Base-by-base conservation (phyloP, 2,113 vertebrate genomes). In the Petroica traversi region DNA sequence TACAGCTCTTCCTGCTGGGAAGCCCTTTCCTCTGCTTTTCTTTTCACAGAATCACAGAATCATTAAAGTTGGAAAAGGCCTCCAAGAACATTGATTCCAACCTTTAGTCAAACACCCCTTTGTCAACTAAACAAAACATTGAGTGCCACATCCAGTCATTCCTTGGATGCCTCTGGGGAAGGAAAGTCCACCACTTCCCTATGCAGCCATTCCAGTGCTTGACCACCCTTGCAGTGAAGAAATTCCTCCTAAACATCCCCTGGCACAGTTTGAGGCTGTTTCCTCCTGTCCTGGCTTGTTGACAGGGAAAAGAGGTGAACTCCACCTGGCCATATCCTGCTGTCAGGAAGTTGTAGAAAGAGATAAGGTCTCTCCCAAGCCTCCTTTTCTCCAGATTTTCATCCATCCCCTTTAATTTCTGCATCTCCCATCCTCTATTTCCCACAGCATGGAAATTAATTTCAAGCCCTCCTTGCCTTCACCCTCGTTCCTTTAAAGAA, bases 331-430 rank as follows among this genome's bases (percentile, higher is more conserved):
- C 54, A 19, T 25, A 54, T 3, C 8, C 13, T 46, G 28, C 31
- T 54, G 24, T 41, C 25, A 54, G 2, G 3, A 8, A 45, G 13
- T 2, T 54, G 17, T 23, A 34, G 17, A 48, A 12, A 72, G 8
- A 2, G 36, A 20, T 19, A 22, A 61, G 8, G 8, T 41, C 34
- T 23, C 38, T 38, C 61, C 38, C 0, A 0, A 18, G 3, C 38
- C n/a, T 89, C n/a, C 20, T 54, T 40, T 75, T 61, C 54, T 74
- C 20, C 25, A 18, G 2, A 1, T 7, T 89, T 74, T 48, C 38
- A 40, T 6, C 19, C 8, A 79, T 48, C 4, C 6, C 14, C 28
- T 88, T 72, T 9, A n/a, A 38, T 92, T 84, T 89, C 18, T 69
- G 11, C n/a, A 45, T 43, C 22, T 80, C 19, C 17, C 10, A 19